A percentile compares a stretch with the other conserved stretches of the same genome.
phyloP scores from a whole-genome alignment of 2,797 vertebrate genomes.

The Cynopterus sphinx region DNA sequence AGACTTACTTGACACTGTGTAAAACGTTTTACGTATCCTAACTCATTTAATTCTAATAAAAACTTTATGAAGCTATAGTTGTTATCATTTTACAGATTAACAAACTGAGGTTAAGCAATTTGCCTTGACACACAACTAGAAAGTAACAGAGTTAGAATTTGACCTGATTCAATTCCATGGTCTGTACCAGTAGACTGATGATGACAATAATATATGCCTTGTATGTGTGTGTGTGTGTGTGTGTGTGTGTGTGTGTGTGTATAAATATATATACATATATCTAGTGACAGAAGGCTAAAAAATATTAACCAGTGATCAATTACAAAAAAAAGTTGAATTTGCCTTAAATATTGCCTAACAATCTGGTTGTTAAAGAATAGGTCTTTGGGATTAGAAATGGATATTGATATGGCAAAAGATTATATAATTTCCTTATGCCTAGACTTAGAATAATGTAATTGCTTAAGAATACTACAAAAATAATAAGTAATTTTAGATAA shows the following conservation, averaged over 20 bases:
- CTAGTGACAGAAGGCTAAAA: neutral
- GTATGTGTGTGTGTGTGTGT: too few species aligned
- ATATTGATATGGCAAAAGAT: neutral
- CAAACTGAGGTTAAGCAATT: neutral
- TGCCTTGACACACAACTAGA: neutral
- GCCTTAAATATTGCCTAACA: neutral
- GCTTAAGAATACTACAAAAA: neutral
- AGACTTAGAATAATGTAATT: neutral
- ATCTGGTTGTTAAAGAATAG: neutral
- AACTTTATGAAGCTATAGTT: neutral
- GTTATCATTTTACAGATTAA: neutral
- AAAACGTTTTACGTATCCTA: neutral
- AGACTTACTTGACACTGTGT: neutral
- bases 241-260: too few species aligned
- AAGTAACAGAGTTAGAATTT: neutral
- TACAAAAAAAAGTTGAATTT: neutral
- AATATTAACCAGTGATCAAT: neutral
- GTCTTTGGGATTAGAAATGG: neutral
- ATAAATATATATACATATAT: too few species aligned
- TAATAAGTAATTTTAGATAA: neutral
- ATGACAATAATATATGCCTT: neutral
- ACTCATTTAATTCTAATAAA: neutral
- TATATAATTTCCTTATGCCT: neutral
- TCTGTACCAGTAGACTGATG: neutral
- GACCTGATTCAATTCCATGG: neutral